phyloP scores from a whole-genome alignment of 2,888 invertebrate species.

The Antheraea yamamai region DNA sequence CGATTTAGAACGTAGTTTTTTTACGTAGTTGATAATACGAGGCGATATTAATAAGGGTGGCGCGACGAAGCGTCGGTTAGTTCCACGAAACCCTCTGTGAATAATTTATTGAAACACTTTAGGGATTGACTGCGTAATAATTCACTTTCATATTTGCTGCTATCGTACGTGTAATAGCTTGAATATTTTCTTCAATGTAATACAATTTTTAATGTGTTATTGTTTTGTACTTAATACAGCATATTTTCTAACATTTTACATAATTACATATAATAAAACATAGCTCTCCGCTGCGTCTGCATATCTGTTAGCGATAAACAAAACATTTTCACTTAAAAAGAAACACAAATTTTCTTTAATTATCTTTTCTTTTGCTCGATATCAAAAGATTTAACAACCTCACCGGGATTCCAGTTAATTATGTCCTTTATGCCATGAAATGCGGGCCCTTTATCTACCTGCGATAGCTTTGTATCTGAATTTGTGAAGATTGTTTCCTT shows the following conservation, averaged over 20 bases:
- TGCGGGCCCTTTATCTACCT: slow-evolving; percentile 1
- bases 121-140: slow-evolving; percentile 3
- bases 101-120: not conserved
- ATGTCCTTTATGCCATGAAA: not conserved
- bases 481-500: not conserved
- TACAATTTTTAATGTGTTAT: no score
- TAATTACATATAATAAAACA: no score
- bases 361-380: not conserved
- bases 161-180: not conserved
- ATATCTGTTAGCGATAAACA: no score
- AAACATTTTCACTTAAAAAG: no score
- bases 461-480: not conserved
- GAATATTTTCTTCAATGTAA: not conserved
- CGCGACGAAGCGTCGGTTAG: not conserved
- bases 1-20: not conserved
- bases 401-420: not conserved
- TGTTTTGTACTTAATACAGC: no score
- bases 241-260: no score
- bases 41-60: not conserved
- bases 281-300: no score
- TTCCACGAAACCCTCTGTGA: not conserved
- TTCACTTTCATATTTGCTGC: not conserved
- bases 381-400: not conserved
- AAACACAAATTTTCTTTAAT: not conserved
- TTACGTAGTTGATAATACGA: not conserved